These are phyloP conservation scores for Plebejus argus DNA, from an alignment of 2,888 invertebrate species.

Conservation along the genomic window DNA sequence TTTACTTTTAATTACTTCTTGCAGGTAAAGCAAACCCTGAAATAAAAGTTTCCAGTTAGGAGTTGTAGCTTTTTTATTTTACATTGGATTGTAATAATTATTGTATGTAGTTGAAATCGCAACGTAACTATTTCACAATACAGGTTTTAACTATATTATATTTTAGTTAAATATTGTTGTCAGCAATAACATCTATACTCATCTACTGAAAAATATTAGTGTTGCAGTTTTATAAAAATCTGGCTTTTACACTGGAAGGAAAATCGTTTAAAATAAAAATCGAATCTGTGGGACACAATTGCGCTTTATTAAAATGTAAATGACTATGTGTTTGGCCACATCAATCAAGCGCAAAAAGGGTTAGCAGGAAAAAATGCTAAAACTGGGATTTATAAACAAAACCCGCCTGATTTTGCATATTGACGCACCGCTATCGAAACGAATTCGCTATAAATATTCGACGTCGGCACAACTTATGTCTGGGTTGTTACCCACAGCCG, in stretches of 20 bases:
- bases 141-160: neutral
- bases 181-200: neutral
- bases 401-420: constrained; percentile 32
- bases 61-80: neutral
- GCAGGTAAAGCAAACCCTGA: neutral
- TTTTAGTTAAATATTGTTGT: neutral
- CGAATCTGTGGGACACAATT: neutral
- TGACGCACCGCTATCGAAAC: constrained; percentile 11
- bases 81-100: neutral
- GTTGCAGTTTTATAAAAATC: neutral
- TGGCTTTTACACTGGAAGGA: neutral
- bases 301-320: constrained; percentile 68
- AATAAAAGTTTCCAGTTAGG: neutral
- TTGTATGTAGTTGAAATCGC: neutral
- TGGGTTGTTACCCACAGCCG: constrained; percentile 13
- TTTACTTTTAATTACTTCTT: constrained; percentile 15
- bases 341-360: constrained; percentile 55
- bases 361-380: constrained; percentile 63
- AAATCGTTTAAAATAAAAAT: neutral
- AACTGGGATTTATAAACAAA: constrained; percentile 65
- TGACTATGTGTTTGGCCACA: constrained; percentile 67
- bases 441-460: constrained; percentile 30
- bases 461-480: constrained; percentile 4
- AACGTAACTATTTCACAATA: neutral
- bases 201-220: neutral